Base-by-base conservation (phyloP, 2,888 invertebrate species). In the Laspeyria flexula region DNA sequence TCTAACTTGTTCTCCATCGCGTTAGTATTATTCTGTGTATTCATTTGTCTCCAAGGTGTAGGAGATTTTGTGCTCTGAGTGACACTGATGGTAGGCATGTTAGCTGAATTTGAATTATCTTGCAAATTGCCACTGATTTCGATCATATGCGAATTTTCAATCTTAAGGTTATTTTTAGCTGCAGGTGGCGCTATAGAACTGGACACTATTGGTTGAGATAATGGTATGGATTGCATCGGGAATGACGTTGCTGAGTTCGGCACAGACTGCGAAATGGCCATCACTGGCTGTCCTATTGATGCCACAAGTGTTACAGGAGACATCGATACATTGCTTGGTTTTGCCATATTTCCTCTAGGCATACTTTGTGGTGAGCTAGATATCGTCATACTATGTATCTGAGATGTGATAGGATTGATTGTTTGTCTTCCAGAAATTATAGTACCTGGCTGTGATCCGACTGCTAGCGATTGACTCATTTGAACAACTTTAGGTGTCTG, bases 331-430 rank as follows among this genome's bases (percentile, higher is more conserved):
- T 77, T 83, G 42, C 71, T 83, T 4, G 78, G 77, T 65, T 91
- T 91, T 2, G 88, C 76, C 43, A 88, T 78, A 54, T 80, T 85
- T 3, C 73, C 65, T 66, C 88, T 81, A 50, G 87, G 86, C 38
- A 88, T 61, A 62, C 80, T 83, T 62, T 90, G 91, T 3, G 85
- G 71, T n/a, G 84, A 55, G 52, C 79, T 91, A 11, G 86, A 84
- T 63, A 91, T 70, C 43, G 84, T 83, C 92, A 90, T 87, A 54
- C 79, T 83, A 56, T 90, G 90, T 65, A 92, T 90, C 61, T 92
- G 92, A 21, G 92, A 90, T 41, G 92, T 92, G 38, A 92, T 90
- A 2, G 93, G 92, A 71, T 89, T 91, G n/a, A 93, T 75, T 57
- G 74, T 88, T 42, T 86, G 86, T 58, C 91, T 83, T 42, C 87